A percentile compares a stretch with the other conserved stretches of the same genome.
Evolutionary conservation across 1,140 invertebrate species (phyloP).

Genomic region (Halyomorpha halys): DNA sequence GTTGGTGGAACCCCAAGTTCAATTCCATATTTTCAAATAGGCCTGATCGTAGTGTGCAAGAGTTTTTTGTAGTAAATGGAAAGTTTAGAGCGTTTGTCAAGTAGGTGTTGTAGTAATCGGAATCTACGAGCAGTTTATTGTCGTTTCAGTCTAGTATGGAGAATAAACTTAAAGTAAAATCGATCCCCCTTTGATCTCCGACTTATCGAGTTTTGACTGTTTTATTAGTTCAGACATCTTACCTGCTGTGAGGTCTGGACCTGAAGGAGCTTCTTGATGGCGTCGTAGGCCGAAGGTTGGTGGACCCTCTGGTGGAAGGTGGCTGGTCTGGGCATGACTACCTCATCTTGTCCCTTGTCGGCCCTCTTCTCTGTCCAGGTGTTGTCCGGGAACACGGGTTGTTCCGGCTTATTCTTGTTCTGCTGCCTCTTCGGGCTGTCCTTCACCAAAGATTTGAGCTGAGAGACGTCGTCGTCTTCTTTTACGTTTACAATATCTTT

Average conservation of each 20-base stretch:
- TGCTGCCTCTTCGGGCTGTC: constrained; percentile 20
- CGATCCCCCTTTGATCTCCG: too few relatives aligned
- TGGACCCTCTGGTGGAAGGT: constrained; percentile 7
- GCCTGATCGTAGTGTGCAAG: too few relatives aligned
- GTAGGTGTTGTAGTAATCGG: too few relatives aligned
- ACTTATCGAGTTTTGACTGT: too few relatives aligned
- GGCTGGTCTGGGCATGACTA: constrained; percentile 36
- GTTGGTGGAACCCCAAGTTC: too few relatives aligned
- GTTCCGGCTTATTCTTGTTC: constrained; percentile 2
- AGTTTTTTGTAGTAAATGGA: too few relatives aligned
- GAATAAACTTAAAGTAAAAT: too few relatives aligned
- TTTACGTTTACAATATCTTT: constrained; percentile 25
- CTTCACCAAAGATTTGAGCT: constrained; percentile 45
- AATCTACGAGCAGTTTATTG: too few relatives aligned
- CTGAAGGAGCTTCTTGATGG: constrained; percentile 43
- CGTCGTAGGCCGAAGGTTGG: constrained; percentile 43
- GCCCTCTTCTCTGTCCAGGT: constrained; percentile 23
- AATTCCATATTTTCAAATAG: too few relatives aligned
- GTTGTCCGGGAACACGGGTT: constrained; percentile 17
- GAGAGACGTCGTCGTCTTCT: constrained; percentile 49
- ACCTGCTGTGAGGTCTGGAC: constrained; percentile 37
- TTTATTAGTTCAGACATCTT: too few relatives aligned
- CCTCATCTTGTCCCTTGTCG: constrained; percentile 46
- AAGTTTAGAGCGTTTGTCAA: too few relatives aligned
- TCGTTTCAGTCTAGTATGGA: too few relatives aligned